Evolutionary conservation across 2,797 vertebrate genomes (phyloP), one percentile per base, ranked within the genome.

Genomic region (Takifugu rubripes): DNA sequence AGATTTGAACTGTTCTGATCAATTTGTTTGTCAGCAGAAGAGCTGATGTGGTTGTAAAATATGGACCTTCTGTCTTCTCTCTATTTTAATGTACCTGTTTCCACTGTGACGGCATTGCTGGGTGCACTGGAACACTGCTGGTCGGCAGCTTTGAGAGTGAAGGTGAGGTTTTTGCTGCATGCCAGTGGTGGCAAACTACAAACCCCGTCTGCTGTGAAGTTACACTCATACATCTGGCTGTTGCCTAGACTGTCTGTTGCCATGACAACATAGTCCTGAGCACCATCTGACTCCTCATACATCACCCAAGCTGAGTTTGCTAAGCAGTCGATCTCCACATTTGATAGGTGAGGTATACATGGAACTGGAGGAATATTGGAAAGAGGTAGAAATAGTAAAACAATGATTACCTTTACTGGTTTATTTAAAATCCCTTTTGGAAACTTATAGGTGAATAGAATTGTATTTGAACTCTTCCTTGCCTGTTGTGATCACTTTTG

Each of bases 321-420:
- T 42, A 90, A 67, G 64, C 92, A 93, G 79, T 92, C 89, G 2
- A 92, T 84, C 65, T 90, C 87, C 52, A 91, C 88, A 0, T 70
- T 65, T 0, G 66, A 54, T 50, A 92, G 57, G 9, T 10, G 44
- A 17, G 92, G 89, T 3, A 70, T 42, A 6, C 92, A 93, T n/a
- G 91, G 91, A 49, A 72, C 92, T 92, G 68, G 21, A 57, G n/a
- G 55, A 4, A 2, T 25, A 56, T 1, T 16, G 36, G 40, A 8
- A 46, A 52, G 33, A 58, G 26, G 44, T 51, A 10, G 24, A n/a
- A 17, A 36, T 42, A 31, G 59, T 0, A 11, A 25, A 11, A 12
- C 10, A 7, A 47, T 17, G 21, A 17, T 17, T 47, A 17, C 45
- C 17, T 24, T 3, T 9, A 21, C n/a, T 47, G 15, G 7, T 45